Evolutionary conservation across 2,113 vertebrate genomes (phyloP), one percentile per base, ranked within the genome.

Genomic region (Elgaria multicarinata): DNA sequence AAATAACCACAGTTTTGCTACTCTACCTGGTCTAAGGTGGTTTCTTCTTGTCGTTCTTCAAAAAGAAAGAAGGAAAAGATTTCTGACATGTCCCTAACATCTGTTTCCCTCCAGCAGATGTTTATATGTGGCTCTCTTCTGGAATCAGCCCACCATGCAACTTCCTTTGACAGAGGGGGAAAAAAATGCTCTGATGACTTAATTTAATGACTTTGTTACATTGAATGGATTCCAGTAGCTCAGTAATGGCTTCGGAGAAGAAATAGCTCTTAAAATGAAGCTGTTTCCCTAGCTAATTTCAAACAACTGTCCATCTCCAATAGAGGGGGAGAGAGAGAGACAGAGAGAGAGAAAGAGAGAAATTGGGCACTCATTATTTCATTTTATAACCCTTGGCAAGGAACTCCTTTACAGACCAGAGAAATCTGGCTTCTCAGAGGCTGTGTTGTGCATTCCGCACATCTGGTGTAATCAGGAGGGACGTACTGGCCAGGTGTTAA

Each of bases 211-310:
- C 92, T 96, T 92, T 42, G 96, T 94, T 93, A 66, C 91, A 72
- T 90, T 97, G 96, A 96, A 96, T 0, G 0, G 62, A 86, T 97
- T 97, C 97, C 97, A 97, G 97, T 93, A 91, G 96, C 90, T 0
- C 94, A 94, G 97, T 96, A 96, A 96, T 94, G 93, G 95, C 93
- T 96, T 94, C 95, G 95, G 92, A 95, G 95, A 94, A 92, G 93
- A 92, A 94, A 93, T 87, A 89, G 90, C 78, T 93, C 94, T 94
- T 90, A 92, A 89, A 92, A 91, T 91, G 92, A 93, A 95, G 89
- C 86, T 92, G n/a, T 71, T 96, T 93, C 94, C 95, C 92, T 95
- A 92, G 94, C 46, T 66, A 90, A 6, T 93, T 81, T 93, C 95
- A 88, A 96, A 94, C 93, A 93, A 90, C 92, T 97, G 96, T 91